A percentile compares a stretch with the other conserved stretches of the same genome.
Evolutionary conservation across 2,797 vertebrate genomes (phyloP).

Genomic region (Tokudaia tokunoshimensis): DNA sequence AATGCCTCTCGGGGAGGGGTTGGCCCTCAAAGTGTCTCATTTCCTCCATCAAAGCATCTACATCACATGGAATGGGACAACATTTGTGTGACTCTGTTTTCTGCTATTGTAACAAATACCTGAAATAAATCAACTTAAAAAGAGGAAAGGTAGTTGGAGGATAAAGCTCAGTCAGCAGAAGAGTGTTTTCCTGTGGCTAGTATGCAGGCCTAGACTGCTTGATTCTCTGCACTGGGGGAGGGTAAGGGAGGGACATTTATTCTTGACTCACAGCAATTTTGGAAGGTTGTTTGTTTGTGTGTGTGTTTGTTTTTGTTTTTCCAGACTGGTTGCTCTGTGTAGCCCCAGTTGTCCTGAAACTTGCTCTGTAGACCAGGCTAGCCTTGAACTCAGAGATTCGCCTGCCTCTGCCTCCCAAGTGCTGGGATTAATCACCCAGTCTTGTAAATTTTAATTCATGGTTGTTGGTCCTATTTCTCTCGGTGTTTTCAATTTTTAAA

Average conservation of each 20-base stretch:
- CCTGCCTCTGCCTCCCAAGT: background rate
- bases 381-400: background rate
- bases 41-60: background rate
- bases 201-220: too few relatives aligned
- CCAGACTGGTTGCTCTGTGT: background rate
- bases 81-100: background rate
- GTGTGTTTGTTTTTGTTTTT: background rate
- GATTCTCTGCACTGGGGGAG: background rate
- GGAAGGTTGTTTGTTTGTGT: background rate
- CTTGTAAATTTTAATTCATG: background rate
- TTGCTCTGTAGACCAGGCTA: too few relatives aligned
- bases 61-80: too few relatives aligned
- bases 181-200: background rate
- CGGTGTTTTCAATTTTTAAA: background rate
- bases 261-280: background rate
- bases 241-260: background rate
- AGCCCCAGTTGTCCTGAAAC: background rate
- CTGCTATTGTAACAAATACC: background rate
- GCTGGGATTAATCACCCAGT: background rate
- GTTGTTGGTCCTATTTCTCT: background rate
- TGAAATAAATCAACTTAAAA: background rate
- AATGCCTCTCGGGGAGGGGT: background rate
- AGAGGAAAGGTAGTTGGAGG: background rate
- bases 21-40: background rate
- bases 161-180: background rate